phyloP scores from a whole-genome alignment of 2,888 invertebrate species.

The Pandemis heparana region DNA sequence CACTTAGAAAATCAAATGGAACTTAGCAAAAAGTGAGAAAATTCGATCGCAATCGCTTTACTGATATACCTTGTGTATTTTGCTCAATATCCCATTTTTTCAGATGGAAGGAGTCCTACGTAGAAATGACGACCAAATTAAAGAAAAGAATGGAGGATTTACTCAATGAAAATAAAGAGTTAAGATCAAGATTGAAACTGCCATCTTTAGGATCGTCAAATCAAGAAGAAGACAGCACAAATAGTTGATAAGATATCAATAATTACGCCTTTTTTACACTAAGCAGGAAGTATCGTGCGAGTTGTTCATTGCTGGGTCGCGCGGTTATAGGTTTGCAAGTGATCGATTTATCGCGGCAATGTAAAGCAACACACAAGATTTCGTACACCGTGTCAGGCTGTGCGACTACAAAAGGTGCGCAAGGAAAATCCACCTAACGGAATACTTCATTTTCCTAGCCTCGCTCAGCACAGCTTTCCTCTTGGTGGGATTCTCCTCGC shows the following conservation, averaged over 20 bases:
- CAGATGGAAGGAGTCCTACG: constrained; percentile 88
- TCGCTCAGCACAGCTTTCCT: too few relatives aligned
- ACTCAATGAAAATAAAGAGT: constrained; percentile 81
- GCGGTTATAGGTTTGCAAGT: background rate
- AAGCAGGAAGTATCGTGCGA: background rate
- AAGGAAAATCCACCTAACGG: too few relatives aligned
- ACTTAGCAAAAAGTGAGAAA: constrained; percentile 82
- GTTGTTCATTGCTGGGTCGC: background rate
- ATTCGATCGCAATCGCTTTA: background rate
- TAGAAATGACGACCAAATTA: constrained; percentile 87
- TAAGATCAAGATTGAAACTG: constrained; percentile 72
- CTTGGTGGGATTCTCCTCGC: too few relatives aligned
- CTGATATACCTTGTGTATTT: background rate
- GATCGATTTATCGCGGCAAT: background rate
- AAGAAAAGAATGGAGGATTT: constrained; percentile 85
- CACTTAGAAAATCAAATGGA: constrained; percentile 86
- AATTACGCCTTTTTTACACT: background rate
- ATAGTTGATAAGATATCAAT: constrained; percentile 53
- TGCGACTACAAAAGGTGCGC: too few relatives aligned
- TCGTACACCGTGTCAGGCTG: too few relatives aligned
- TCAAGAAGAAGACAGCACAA: constrained; percentile 55
- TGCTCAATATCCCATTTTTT: constrained; percentile 47
- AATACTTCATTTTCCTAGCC: too few relatives aligned
- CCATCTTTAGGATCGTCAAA: constrained; percentile 56
- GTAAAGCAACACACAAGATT: background rate